Percentiles rank a stretch among this genome's conserved stretches.
Conservation (phyloP, 1,140 invertebrate species). For the Apolygus lucorum region DNA sequence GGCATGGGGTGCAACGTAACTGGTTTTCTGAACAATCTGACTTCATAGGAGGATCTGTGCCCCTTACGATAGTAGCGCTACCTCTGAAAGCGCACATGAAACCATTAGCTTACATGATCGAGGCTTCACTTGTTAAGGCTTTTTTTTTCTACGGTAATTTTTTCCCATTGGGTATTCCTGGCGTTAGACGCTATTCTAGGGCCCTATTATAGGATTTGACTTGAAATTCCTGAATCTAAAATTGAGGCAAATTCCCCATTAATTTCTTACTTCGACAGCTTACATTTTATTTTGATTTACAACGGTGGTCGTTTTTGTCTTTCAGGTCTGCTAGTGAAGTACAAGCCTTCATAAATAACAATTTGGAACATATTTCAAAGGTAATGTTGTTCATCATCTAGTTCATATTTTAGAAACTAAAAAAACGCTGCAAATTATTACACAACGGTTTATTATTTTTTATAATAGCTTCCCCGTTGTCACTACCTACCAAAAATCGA, state of each 20-base stretch:
- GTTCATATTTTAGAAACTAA: background rate
- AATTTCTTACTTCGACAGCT: slow-evolving; percentile 17
- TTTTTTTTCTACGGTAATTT: background rate
- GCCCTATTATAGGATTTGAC: no score
- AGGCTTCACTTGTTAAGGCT: background rate
- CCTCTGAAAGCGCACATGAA: no score
- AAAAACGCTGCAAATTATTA: no score
- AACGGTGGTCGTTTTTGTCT: background rate
- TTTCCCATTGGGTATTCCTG: no score
- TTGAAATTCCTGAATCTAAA: no score
- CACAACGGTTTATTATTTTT: no score
- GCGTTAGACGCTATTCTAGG: no score
- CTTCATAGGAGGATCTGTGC: no score
- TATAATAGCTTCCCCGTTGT: background rate
- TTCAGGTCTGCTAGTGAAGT: slow-evolving; percentile 31
- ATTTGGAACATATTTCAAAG: slow-evolving; percentile 32
- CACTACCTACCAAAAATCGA: background rate
- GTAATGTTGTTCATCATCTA: slow-evolving; percentile 23
- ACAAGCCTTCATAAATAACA: slow-evolving; percentile 30
- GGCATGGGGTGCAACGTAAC: background rate
- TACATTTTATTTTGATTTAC: slow-evolving; percentile 18
- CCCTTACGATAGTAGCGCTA: no score
- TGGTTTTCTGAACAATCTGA: no score
- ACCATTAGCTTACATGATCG: no score
- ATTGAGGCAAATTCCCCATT: background rate